A percentile compares a stretch with the other conserved stretches of the same genome.
These are phyloP conservation scores for Pentalonia nigronervosa DNA, from an alignment of 1,140 invertebrate species.

Conservation along the genomic window DNA sequence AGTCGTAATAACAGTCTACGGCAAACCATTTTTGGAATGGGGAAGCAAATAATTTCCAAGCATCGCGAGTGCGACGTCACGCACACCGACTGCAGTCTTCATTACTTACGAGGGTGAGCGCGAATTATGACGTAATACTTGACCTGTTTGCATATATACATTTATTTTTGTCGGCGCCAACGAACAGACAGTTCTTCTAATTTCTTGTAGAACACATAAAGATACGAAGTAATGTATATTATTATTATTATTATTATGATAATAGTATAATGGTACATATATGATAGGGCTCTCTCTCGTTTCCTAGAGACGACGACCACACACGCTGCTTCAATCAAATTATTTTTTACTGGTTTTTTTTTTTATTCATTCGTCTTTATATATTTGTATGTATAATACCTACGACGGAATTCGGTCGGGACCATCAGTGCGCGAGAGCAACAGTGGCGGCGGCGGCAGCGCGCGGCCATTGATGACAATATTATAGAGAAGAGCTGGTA, in stretches of 20 bases:
- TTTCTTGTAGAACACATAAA: not conserved
- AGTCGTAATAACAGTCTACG: not conserved
- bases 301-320: not conserved
- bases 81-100: not conserved
- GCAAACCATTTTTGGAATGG: not conserved
- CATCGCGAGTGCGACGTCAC: not conserved
- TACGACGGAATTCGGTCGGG: no score
- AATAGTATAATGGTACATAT: not conserved
- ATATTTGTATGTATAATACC: not conserved
- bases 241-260: not conserved
- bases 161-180: not conserved
- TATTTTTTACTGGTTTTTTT: not conserved
- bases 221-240: not conserved
- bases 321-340: not conserved
- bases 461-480: not conserved
- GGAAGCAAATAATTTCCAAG: not conserved
- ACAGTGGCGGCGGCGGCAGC: no score
- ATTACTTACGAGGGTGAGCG: not conserved
- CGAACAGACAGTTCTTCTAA: not conserved
- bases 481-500: not conserved
- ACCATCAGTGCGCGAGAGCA: no score
- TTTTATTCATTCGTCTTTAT: not conserved
- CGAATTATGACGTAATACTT: not conserved
- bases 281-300: not conserved
- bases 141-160: constrained; percentile 14